A percentile compares a stretch with the other conserved stretches of the same genome.
phyloP scores from a whole-genome alignment of 1,140 invertebrate species.

The Tetramorium simillimum region DNA sequence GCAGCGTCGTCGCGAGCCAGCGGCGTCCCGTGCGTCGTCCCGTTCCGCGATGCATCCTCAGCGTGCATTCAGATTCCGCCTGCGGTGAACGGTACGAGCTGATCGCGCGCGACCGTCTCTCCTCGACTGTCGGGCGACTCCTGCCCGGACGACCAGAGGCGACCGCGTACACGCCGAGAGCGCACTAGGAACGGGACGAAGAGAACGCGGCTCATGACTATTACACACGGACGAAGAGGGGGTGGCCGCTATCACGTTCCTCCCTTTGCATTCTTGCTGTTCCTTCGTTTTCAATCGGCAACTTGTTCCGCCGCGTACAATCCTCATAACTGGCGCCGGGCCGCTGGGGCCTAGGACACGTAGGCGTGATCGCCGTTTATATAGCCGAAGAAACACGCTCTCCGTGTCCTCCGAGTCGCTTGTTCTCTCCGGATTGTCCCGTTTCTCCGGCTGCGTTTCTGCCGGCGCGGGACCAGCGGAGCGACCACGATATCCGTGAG shows the following conservation, averaged over 20 bases:
- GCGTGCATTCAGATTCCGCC: constrained; percentile 57
- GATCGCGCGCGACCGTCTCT: constrained; percentile 47
- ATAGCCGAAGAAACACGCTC: constrained; percentile 57
- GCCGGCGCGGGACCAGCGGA: no score
- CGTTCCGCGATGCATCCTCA: constrained; percentile 65
- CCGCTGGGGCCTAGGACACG: constrained; percentile 28
- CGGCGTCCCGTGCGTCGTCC: constrained; percentile 44
- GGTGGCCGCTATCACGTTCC: constrained; percentile 79
- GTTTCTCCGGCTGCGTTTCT: not conserved
- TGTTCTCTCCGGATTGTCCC: constrained; percentile 14
- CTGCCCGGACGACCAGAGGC: constrained; percentile 70
- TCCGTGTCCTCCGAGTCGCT: not conserved
- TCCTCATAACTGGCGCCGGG: constrained; percentile 71
- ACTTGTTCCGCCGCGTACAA: constrained; percentile 73
- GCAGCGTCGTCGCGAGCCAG: constrained; percentile 55
- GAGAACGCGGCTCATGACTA: constrained; percentile 73
- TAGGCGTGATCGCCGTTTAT: constrained; percentile 68
- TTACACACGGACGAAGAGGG: constrained; percentile 74
- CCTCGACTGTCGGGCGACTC: constrained; percentile 43
- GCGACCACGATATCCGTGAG: not conserved
- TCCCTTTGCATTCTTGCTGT: constrained; percentile 80
- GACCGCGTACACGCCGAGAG: constrained; percentile 52
- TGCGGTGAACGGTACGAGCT: not conserved
- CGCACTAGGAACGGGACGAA: constrained; percentile 73
- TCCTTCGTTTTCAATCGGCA: constrained; percentile 79